phyloP scores from a whole-genome alignment of 2,797 vertebrate genomes.

The Pseudomugil gertrudae region DNA sequence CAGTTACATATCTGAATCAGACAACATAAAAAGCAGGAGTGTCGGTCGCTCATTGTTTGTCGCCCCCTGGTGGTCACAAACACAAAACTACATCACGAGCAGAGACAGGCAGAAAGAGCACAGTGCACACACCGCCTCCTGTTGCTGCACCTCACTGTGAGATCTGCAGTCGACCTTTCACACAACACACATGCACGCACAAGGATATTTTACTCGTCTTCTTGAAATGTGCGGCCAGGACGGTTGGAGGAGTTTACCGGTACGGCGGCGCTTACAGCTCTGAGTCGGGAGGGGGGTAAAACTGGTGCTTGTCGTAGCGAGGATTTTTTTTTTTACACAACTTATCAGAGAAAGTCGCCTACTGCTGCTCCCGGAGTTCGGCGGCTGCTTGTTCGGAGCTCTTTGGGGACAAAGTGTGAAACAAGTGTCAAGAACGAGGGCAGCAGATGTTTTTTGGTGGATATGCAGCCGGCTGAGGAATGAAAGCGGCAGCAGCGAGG shows the following conservation, averaged over 20 bases:
- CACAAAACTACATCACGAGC: neutral
- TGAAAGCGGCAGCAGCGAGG: conserved; percentile 74
- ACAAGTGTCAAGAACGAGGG: conserved; percentile 61
- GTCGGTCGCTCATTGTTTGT: conserved; percentile 49
- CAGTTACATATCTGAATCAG: too few relatives aligned
- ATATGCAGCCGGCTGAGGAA: conserved; percentile 72
- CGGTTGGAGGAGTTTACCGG: conserved; percentile 29
- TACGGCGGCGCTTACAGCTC: conserved; percentile 28
- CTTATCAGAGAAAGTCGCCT: conserved; percentile 64
- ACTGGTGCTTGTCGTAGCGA: conserved; percentile 24
- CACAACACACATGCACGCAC: conserved; percentile 47
- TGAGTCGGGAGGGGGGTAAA: conserved; percentile 23
- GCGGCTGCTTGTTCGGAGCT: conserved; percentile 25
- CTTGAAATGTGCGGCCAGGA: conserved; percentile 44
- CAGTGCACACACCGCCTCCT: conserved; percentile 63
- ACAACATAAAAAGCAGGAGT: too few relatives aligned
- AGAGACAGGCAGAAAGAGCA: conserved; percentile 23
- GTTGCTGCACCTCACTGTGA: conserved; percentile 68
- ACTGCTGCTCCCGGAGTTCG: conserved; percentile 5
- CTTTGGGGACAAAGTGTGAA: conserved; percentile 59
- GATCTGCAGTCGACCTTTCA: conserved; percentile 71
- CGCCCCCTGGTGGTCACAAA: conserved; percentile 67
- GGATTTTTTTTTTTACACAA: conserved; percentile 54
- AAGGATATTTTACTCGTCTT: conserved; percentile 17
- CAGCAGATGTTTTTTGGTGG: conserved; percentile 72